A percentile compares a stretch with the other conserved stretches of the same genome.
Evolutionary conservation across 2,888 invertebrate genomes (phyloP).

Genomic region (Hyles lineata): DNA sequence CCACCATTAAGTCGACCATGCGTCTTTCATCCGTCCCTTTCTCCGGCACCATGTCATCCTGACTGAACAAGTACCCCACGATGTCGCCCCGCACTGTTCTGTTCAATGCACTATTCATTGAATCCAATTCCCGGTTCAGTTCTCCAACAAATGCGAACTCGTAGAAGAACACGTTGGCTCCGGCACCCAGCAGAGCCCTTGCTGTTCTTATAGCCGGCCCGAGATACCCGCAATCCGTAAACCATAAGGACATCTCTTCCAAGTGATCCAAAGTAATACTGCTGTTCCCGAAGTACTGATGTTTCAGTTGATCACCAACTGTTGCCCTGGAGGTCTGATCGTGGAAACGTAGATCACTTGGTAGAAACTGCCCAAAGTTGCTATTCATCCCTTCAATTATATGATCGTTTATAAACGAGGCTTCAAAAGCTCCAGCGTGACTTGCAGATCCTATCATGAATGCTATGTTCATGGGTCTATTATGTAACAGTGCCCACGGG

Average conservation of each 20-base stretch:
- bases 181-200: conserved; percentile 55
- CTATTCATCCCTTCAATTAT: conserved; percentile 54
- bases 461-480: conserved; percentile 46
- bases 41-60: conserved; percentile 43
- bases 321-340: conserved; percentile 42
- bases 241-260: conserved; percentile 54
- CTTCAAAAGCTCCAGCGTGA: conserved; percentile 63
- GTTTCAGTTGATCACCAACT: conserved; percentile 51
- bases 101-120: conserved; percentile 59
- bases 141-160: conserved; percentile 82
- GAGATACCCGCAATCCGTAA: conserved; percentile 65
- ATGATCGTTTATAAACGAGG: conserved; percentile 48
- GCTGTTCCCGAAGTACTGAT: conserved; percentile 60
- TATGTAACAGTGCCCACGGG: conserved; percentile 60
- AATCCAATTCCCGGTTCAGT: conserved; percentile 72
- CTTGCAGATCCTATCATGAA: conserved; percentile 68
- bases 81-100: conserved; percentile 85
- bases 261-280: conserved; percentile 48
- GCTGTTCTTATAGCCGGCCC: conserved; percentile 63
- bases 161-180: conserved; percentile 81
- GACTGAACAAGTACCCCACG: conserved; percentile 79
- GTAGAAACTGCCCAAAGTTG: conserved; percentile 53
- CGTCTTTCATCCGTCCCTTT: conserved; percentile 46
- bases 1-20: conserved; percentile 53
- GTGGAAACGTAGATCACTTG: conserved; percentile 62